Conservation (phyloP, 2,113 vertebrate genomes). For the Haplochromis vanheusdeni region DNA sequence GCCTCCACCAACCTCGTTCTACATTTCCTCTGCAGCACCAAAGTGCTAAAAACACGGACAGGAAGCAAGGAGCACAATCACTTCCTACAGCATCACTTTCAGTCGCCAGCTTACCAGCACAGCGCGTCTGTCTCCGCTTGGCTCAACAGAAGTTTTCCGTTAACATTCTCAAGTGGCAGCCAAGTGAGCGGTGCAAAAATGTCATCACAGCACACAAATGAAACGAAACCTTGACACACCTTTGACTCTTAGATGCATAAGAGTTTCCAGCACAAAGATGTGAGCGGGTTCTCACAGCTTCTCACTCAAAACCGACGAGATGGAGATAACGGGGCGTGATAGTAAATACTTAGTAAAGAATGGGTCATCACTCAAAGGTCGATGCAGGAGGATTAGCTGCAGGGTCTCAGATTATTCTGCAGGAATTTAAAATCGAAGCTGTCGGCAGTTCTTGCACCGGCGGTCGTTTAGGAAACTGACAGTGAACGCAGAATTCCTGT, state of each 20-base stretch:
- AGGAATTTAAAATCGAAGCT: conserved; percentile 4
- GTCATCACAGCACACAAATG: background rate
- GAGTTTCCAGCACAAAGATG: background rate
- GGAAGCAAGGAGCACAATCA: conserved; percentile 37
- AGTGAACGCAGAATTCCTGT: background rate
- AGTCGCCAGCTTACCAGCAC: background rate
- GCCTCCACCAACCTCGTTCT: background rate
- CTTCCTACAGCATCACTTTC: conserved; percentile 35
- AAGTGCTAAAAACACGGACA: conserved; percentile 27
- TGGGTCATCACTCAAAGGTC: background rate
- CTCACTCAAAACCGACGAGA: background rate
- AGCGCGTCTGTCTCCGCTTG: background rate
- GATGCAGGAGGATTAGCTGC: conserved; percentile 10
- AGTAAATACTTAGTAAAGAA: conserved; percentile 20
- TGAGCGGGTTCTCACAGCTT: background rate
- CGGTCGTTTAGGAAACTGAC: background rate
- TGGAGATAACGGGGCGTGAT: background rate
- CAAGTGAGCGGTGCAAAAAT: background rate
- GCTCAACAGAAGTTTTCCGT: background rate
- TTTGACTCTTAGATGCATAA: background rate
- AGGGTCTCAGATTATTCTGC: conserved; percentile 7
- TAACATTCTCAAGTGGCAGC: background rate
- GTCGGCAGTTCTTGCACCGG: background rate
- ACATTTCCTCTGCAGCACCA: background rate
- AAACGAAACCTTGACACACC: background rate